A percentile compares a stretch with the other conserved stretches of the same genome.
Conservation (phyloP, 1,140 invertebrate species). For the Pseudomyrmex flavicornis region DNA sequence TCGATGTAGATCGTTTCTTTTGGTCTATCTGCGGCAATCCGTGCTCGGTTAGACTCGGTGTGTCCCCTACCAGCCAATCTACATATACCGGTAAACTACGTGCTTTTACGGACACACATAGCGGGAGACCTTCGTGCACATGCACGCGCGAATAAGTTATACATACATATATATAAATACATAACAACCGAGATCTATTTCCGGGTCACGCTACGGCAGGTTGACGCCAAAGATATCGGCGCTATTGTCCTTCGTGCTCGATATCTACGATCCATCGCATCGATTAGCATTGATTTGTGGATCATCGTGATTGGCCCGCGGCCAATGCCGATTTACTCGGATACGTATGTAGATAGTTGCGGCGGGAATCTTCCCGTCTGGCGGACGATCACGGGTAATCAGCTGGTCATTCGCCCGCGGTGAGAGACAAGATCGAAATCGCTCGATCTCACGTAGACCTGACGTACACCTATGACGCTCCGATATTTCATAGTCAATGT, state of each 20-base stretch:
- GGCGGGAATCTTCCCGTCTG: slow-evolving; percentile 31
- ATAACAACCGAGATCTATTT: slow-evolving; percentile 70
- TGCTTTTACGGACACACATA: slow-evolving; percentile 39
- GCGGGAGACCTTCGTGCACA: neutral
- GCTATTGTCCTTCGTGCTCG: slow-evolving; percentile 65
- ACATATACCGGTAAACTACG: slow-evolving; percentile 57
- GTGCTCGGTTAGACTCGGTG: slow-evolving; percentile 56
- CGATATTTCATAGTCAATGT: slow-evolving; percentile 34
- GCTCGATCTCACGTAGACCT: slow-evolving; percentile 19
- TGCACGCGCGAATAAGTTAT: slow-evolving; percentile 37
- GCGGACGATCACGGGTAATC: neutral
- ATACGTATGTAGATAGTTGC: slow-evolving; percentile 19
- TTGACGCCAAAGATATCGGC: slow-evolving; percentile 73
- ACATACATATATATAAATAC: slow-evolving; percentile 52
- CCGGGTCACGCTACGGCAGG: slow-evolving; percentile 78
- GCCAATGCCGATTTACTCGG: slow-evolving; percentile 27
- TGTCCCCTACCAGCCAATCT: slow-evolving; percentile 39
- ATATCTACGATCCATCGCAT: slow-evolving; percentile 71
- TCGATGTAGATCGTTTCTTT: slow-evolving; percentile 82
- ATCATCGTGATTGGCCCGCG: slow-evolving; percentile 73
- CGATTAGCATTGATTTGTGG: slow-evolving; percentile 80
- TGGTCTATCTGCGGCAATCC: slow-evolving; percentile 77
- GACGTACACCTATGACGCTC: slow-evolving; percentile 17
- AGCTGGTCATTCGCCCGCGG: slow-evolving; percentile 18
- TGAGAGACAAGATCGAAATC: slow-evolving; percentile 36